A percentile compares a stretch with the other conserved stretches of the same genome.
Conservation (phyloP, 2,113 vertebrate genomes). For the Bubo blakistoni region DNA sequence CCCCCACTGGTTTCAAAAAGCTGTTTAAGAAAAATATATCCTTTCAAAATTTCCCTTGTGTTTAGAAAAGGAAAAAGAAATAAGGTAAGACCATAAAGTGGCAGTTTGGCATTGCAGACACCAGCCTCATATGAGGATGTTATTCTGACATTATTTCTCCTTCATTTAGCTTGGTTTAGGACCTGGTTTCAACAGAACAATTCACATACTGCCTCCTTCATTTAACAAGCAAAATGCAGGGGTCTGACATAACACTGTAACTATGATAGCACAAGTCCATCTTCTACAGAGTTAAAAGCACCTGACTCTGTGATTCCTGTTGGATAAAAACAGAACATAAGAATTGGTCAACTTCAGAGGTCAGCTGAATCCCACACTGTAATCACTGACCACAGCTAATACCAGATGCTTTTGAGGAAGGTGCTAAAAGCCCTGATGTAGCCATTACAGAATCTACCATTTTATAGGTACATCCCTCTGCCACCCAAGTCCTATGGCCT, state of each 20-base stretch:
- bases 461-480: not conserved
- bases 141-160: not conserved
- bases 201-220: not conserved
- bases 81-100: not conserved
- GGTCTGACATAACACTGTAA: not conserved
- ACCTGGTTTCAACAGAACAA: not conserved
- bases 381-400: not conserved
- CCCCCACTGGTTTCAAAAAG: slow-evolving; percentile 59
- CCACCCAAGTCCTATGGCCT: not conserved
- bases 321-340: not conserved
- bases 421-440: not conserved
- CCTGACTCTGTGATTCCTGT: not conserved
- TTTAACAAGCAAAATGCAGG: not conserved
- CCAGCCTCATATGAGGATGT: not conserved
- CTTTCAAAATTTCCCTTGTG: slow-evolving; percentile 28
- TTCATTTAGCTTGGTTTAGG: not conserved
- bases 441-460: not conserved
- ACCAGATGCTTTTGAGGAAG: not conserved
- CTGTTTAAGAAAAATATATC: slow-evolving; percentile 8
- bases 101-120: not conserved
- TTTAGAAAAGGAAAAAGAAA: not conserved
- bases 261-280: not conserved
- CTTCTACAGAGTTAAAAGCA: not conserved
- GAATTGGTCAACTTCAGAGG: not conserved
- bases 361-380: not conserved